A percentile compares a stretch with the other conserved stretches of the same genome.
phyloP scores from a whole-genome alignment of 1,140 invertebrate genomes.

The Brachionus plicatilis region DNA sequence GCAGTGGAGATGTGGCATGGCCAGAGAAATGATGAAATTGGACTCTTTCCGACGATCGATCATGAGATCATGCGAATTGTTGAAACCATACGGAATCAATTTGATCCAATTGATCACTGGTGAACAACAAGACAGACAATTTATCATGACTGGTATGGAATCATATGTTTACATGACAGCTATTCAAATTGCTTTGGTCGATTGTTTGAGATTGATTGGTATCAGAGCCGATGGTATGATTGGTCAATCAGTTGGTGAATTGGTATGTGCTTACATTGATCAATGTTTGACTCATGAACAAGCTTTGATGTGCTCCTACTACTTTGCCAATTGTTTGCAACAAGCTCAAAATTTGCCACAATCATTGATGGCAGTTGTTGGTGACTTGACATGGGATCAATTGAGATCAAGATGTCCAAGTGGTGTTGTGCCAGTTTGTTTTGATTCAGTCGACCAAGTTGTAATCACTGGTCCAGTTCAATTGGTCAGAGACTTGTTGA shows the following conservation, averaged over 20 bases:
- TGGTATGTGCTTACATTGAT: constrained; percentile 90
- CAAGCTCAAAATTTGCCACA: constrained; percentile 65
- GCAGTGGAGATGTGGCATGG: constrained; percentile 64
- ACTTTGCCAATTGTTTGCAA: constrained; percentile 76
- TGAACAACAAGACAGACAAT: constrained; percentile 55
- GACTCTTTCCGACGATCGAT: constrained; percentile 73
- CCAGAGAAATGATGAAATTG: constrained; percentile 67
- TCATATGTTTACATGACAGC: constrained; percentile 87
- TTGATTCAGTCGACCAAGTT: constrained; percentile 83
- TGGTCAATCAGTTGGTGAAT: constrained; percentile 73
- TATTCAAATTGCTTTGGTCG: constrained; percentile 84
- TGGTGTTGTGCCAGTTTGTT: constrained; percentile 79
- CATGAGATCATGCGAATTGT: constrained; percentile 66
- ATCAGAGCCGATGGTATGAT: constrained; percentile 84
- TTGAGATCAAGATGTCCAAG: constrained; percentile 65
- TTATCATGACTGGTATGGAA: constrained; percentile 80
- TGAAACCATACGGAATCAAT: constrained; percentile 72
- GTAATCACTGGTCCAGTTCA: constrained; percentile 75
- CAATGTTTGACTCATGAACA: constrained; percentile 85
- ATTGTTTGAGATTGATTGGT: constrained; percentile 69
- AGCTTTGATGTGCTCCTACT: constrained; percentile 82
- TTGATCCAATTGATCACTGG: constrained; percentile 73
- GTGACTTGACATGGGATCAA: constrained; percentile 78
- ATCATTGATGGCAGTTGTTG: constrained; percentile 76
- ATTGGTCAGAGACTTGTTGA: neutral